phyloP scores from a whole-genome alignment of 2,797 vertebrate genomes.

The Alectoris magna region DNA sequence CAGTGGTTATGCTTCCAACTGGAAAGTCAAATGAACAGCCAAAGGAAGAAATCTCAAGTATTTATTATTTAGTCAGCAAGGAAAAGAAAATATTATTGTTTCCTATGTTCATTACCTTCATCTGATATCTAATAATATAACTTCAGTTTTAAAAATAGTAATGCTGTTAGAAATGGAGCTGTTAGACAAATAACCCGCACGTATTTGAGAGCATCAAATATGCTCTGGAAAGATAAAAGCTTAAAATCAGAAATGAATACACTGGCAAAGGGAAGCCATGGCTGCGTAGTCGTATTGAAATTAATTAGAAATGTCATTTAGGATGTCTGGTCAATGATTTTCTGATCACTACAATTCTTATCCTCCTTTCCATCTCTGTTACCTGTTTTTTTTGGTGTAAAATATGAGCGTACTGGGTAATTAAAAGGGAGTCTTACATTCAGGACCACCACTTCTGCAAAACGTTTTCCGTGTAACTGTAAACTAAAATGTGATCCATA shows the following conservation, averaged over 20 bases:
- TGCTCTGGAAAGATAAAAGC: slow-evolving; percentile 28
- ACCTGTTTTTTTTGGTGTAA: slow-evolving; percentile 50
- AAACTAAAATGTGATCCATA: slow-evolving; percentile 21
- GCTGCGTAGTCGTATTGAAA: neutral
- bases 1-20: slow-evolving; percentile 28
- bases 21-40: slow-evolving; percentile 65
- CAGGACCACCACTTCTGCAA: slow-evolving; percentile 24
- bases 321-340: slow-evolving; percentile 15
- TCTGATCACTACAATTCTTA: neutral
- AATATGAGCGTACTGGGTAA: slow-evolving; percentile 39
- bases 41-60: slow-evolving; percentile 52
- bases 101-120: neutral
- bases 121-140: neutral
- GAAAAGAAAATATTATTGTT: slow-evolving; percentile 53
- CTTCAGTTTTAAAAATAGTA: neutral
- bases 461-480: slow-evolving; percentile 45
- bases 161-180: neutral
- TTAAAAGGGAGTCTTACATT: slow-evolving; percentile 59
- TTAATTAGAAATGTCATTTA: slow-evolving; percentile 31
- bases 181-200: neutral
- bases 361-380: slow-evolving; percentile 18
- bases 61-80: slow-evolving; percentile 45
- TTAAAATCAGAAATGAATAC: neutral
- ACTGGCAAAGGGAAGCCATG: neutral
- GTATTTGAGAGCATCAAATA: slow-evolving; percentile 24